Percentiles rank a stretch among this genome's conserved stretches.
phyloP scores from a whole-genome alignment of 1,140 invertebrate genomes.

The Drosophila quadrilineata region DNA sequence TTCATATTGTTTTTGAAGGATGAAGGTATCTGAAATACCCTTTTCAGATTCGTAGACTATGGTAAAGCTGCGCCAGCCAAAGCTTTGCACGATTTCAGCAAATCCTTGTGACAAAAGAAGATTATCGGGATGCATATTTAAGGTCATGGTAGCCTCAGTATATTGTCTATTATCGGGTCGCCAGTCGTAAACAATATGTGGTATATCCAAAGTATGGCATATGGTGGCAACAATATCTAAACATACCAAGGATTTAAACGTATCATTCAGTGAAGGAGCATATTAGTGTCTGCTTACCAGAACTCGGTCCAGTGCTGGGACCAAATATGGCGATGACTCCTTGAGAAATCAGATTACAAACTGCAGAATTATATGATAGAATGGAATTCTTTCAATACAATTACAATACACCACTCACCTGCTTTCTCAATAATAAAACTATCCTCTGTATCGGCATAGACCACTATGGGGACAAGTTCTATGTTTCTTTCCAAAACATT shows the following conservation, averaged over 20 bases:
- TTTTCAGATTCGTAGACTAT: conserved; percentile 91
- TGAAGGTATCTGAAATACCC: conserved; percentile 55
- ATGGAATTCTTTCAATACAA: neutral
- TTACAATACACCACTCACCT: conserved; percentile 47
- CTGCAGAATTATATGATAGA: conserved; percentile 59
- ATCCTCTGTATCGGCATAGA: conserved; percentile 76
- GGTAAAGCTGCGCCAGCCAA: conserved; percentile 90
- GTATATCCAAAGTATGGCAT: conserved; percentile 87
- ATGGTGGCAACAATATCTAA: conserved; percentile 87
- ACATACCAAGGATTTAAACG: neutral
- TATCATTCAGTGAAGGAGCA: neutral
- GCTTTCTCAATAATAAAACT: conserved; percentile 82
- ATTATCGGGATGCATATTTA: conserved; percentile 90
- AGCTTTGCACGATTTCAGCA: conserved; percentile 87
- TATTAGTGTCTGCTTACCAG: conserved; percentile 78
- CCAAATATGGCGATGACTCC: conserved; percentile 91
- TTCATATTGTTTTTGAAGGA: neutral
- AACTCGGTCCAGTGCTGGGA: conserved; percentile 85
- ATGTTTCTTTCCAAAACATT: conserved; percentile 81
- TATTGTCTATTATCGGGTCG: conserved; percentile 82
- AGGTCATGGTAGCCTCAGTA: conserved; percentile 82
- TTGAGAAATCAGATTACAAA: conserved; percentile 83
- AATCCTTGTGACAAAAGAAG: conserved; percentile 87
- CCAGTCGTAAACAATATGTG: conserved; percentile 88
- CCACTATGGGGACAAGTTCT: conserved; percentile 72